Evolutionary conservation across 2,888 invertebrate genomes (phyloP).

Genomic region (Panzeria rudis): DNA sequence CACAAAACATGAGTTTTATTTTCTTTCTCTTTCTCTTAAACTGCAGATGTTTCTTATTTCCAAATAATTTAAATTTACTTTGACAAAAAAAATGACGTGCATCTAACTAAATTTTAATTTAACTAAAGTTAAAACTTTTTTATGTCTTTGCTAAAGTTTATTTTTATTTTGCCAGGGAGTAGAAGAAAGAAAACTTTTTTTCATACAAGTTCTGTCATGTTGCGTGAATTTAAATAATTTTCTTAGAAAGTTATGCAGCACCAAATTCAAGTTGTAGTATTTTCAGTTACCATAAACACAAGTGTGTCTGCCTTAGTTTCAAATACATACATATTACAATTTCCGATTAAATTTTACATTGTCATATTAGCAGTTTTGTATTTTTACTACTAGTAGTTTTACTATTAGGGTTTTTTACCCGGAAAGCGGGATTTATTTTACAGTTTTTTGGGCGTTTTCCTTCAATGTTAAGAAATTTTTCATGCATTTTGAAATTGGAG

Average conservation of each 20-base stretch:
- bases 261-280: conserved; percentile 36
- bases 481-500: too few species aligned
- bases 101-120: conserved; percentile 23
- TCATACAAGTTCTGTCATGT: conserved; percentile 23
- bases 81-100: background rate
- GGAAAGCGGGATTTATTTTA: too few species aligned
- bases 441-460: too few species aligned
- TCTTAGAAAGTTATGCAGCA: conserved; percentile 12
- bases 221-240: conserved; percentile 22
- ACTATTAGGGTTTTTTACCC: too few species aligned
- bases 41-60: conserved; percentile 8
- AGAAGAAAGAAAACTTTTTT: background rate
- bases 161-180: background rate
- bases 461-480: too few species aligned
- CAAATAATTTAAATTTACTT: conserved; percentile 2
- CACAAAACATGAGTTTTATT: background rate
- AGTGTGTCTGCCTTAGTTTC: conserved; percentile 37
- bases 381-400: background rate
- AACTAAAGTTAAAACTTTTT: conserved; percentile 16
- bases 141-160: conserved; percentile 5
- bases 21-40: background rate
- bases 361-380: conserved; percentile 40
- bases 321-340: conserved; percentile 27
- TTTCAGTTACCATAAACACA: conserved; percentile 30
- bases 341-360: conserved; percentile 51